Base-by-base conservation (phyloP, 2,888 invertebrate species). In the Oscheius myriophilus region DNA sequence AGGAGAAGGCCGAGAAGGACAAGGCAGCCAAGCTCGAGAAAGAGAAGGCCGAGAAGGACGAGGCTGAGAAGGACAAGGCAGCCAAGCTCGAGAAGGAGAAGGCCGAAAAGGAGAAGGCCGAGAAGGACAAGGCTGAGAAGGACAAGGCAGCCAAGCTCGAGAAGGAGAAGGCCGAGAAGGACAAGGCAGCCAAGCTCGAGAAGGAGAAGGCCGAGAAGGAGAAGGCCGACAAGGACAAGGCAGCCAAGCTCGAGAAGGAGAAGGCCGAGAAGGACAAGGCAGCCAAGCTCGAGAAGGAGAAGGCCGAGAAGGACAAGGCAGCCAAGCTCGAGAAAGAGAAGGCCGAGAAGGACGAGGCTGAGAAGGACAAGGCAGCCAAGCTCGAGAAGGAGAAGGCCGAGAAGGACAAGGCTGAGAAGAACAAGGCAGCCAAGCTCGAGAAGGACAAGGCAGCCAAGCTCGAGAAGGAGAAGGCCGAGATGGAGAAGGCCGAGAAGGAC, bases 401-500 rank as follows among this genome's bases (percentile, higher is more conserved):
- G 11, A 59, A 59, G 46, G 45, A 45, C n/a, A 59, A 59, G 59
- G 0, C 25, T 26, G 59, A 59, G 7, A 59, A 59, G 46, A 45
- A 59, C 12, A 59, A 59, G 59, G 46, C 59, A 25, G 59, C 43
- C 0, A 59, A 59, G 25, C 21, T 21, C 25, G 59, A 59, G 45
- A 59, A 59, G 45, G 59, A 59, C 2, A 59, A 59, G 45, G 59
- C 59, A 2, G 25, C 2, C 14, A 59, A 59, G 46, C 21, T 33
- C 46, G 59, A 59, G 18, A 59, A 59, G 59, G 59, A 59, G 11
- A 59, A 59, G 59, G 25, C 26, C 46, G 59, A 59, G 11, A 59
- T 45, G 59, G 21, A 21, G 45, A 59, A 59, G 45, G 1, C 25
- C 46, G 59, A 59, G 23, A 59, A 59, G 59, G 45, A 45, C 2